A percentile compares a stretch with the other conserved stretches of the same genome.
Conservation (phyloP, 2,888 invertebrate species). For the Diarsia mendica region DNA sequence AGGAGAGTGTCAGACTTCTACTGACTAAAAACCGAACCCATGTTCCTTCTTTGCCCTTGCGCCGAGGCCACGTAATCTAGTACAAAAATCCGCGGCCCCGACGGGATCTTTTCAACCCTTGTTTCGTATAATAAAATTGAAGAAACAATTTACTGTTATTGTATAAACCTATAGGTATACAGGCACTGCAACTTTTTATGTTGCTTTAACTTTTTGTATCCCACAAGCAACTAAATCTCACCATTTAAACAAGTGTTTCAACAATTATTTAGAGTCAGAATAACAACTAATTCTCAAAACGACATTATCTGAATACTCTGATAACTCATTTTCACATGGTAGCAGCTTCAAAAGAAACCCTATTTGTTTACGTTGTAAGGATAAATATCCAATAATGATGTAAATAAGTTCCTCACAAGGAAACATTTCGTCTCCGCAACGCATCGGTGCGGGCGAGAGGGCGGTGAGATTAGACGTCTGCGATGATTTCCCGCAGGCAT, state of each 20-base stretch:
- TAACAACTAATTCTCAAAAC: background rate
- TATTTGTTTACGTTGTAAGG: background rate
- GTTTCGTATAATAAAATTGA: no score
- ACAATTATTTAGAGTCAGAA: background rate
- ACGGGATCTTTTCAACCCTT: no score
- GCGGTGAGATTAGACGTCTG: conserved; percentile 13
- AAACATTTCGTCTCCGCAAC: background rate
- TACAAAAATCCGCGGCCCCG: no score
- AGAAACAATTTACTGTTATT: no score
- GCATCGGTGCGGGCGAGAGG: background rate
- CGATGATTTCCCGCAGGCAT: conserved; percentile 31
- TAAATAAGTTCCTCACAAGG: background rate
- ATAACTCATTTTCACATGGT: no score
- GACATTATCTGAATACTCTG: background rate
- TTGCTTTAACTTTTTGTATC: background rate
- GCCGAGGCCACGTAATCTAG: no score
- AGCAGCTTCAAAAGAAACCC: background rate
- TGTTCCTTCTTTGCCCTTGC: no score
- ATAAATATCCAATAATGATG: conserved; percentile 17
- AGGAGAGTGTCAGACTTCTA: no score
- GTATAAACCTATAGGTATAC: no score
- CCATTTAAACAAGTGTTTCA: background rate
- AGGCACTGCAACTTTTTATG: no score
- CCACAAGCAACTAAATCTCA: background rate
- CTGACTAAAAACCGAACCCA: no score